phyloP scores from a whole-genome alignment of 2,113 vertebrate species.

The Gymnarchus niloticus region DNA sequence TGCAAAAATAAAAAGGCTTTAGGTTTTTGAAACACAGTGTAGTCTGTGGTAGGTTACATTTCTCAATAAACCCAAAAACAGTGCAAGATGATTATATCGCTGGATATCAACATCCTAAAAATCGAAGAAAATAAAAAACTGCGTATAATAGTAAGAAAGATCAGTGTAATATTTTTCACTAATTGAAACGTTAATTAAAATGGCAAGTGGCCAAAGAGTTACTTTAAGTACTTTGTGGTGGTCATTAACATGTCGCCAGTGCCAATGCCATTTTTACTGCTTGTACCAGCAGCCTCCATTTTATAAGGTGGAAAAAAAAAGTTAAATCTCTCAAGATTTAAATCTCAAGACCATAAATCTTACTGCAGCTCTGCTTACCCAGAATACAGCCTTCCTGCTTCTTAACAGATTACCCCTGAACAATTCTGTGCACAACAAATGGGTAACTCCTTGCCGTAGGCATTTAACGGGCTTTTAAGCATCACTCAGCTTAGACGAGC shows the following conservation, averaged over 20 bases:
- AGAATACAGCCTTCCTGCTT: neutral
- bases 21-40: too few relatives aligned
- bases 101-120: neutral
- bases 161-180: neutral
- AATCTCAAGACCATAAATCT: neutral
- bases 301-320: neutral
- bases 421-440: neutral
- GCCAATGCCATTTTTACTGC: neutral
- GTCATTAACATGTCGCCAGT: neutral
- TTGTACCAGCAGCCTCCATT: neutral
- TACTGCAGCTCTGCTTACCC: neutral
- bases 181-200: neutral
- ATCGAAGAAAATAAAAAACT: neutral
- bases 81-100: too few relatives aligned
- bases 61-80: too few relatives aligned
- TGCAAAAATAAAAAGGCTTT: too few relatives aligned
- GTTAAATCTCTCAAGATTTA: neutral
- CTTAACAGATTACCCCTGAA: slow-evolving; percentile 7
- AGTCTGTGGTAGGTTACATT: too few relatives aligned
- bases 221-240: neutral
- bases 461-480: slow-evolving; percentile 2
- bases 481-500: neutral
- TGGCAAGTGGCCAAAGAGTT: neutral
- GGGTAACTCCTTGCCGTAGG: neutral
- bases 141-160: neutral